Evolutionary conservation across 2,797 vertebrate species (phyloP).

Genomic region (Pachyuromys duprasi): DNA sequence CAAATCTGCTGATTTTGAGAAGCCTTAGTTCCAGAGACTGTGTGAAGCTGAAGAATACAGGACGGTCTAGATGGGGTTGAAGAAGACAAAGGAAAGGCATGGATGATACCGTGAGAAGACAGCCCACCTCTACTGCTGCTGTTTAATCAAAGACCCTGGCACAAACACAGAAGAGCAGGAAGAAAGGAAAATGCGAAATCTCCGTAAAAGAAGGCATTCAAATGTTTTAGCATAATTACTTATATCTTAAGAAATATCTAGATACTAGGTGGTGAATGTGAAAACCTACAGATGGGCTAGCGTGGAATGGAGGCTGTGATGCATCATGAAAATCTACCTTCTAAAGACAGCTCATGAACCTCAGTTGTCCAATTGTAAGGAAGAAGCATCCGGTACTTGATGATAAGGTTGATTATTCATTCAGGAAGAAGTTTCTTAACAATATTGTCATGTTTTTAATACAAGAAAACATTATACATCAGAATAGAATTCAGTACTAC

Average conservation of each 20-base stretch:
- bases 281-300: neutral
- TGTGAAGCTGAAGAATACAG: neutral
- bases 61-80: neutral
- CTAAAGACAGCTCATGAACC: neutral
- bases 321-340: neutral
- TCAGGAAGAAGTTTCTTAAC: neutral
- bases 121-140: neutral
- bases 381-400: neutral
- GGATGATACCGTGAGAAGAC: neutral
- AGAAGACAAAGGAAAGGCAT: accelerated
- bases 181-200: neutral
- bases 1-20: too few relatives aligned
- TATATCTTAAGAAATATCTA: conserved; percentile 41
- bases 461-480: neutral
- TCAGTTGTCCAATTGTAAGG: neutral
- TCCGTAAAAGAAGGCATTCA: neutral
- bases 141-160: neutral
- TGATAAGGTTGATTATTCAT: neutral
- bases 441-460: conserved; percentile 8
- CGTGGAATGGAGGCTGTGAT: neutral
- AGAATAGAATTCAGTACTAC: neutral
- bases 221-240: neutral
- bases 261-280: neutral
- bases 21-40: neutral
- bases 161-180: neutral